Base-by-base conservation (phyloP, 2,888 invertebrate genomes). In the Lasioglossum oenotherae region DNA sequence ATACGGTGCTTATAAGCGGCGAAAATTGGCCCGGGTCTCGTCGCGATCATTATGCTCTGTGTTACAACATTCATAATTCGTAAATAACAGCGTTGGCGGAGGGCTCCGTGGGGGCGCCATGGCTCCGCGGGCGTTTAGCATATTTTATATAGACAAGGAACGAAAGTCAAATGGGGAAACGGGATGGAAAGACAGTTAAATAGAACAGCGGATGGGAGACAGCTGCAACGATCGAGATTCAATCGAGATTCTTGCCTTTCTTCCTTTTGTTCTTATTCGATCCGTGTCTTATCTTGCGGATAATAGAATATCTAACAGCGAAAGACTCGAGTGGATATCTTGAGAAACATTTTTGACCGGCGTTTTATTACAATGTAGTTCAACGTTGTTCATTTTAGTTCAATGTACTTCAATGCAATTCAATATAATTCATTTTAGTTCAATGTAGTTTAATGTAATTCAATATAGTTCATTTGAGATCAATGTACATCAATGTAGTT, bases 51-150 rank as follows among this genome's bases (percentile, higher is more conserved):
- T 93, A 93, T 93, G 91, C 92, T 93, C 88, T 89, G 91, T 91
- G 93, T 93, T 92, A 90, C 93, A 95, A 94, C 93, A 93, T 94
- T 94, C 93, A 93, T 94, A 94, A 95, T 95, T 94, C 93, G 94
- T 93, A 94, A 95, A 95, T 95, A 95, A 95, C 93, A 94, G 93
- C 93, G 92, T 91, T 85, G 86, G 78, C 72, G 81, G 74, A 87
- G 78, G 46, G 90, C 83, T 79, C 81, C 78, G 84, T 87, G 85
- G 85, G 88, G 88, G 86, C 88, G 82, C 85, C 81, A 35, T 10
- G 74, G 73, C 73, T 85, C 87, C 88, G 80, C 87, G 86, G 87
- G 92, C 93, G 93, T 94, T 94, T 94, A 94, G 94, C 94, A 94
- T 94, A 94, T 94, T 94, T 94, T 94, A 94, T 93, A 93, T 90